Evolutionary conservation across 2,113 vertebrate genomes (phyloP), one percentile per base, ranked within the genome.

Genomic region (Callopanchax toddi): DNA sequence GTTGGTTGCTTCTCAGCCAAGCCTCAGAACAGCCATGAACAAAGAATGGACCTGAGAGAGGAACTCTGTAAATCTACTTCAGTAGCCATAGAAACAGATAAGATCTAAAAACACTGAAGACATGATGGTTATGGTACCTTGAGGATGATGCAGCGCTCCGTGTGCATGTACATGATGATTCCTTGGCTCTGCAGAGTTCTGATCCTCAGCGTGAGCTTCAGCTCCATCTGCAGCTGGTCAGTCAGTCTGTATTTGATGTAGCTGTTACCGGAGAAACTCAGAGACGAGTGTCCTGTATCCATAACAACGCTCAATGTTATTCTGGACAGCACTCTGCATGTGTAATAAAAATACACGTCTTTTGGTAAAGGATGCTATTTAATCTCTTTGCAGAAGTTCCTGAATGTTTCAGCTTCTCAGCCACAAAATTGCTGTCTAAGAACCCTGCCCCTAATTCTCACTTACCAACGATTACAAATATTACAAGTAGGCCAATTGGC

Each of bases 261-360:
- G 87, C 96, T 98, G 91, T 96, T 97, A 36, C 97, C 97, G 67
- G 95, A 95, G 91, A 99, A 99, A 76, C 96, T 99, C 81, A 99
- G 91, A 51, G 97, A 98, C 21, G 95, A 92, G 73, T 97, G 96
- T 56, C 97, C 97, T 98, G 91, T 64, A 90, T 85, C 56, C 45
- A 74, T 21, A 70, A 51, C 20, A 63, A 46, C 5, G 36, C 50
- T 34, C n/a, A 34, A 1, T 1, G 26, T 57, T 23, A 56, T 8
- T 42, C 23, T 18, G 5, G 0, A 40, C 21, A 23, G 20, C 11
- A 15, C 10, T 11, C 20, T 51, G 39, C 10, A 23, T 53, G 15
- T 44, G 25, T 51, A 40, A 17, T 20, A 34, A 3, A 46, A 4
- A 68, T 4, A 11, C n/a, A n/a, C n/a, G n/a, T n/a, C n/a, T n/a